Evolutionary conservation across 2,888 invertebrate species (phyloP).

Genomic region (Amiota mariae): DNA sequence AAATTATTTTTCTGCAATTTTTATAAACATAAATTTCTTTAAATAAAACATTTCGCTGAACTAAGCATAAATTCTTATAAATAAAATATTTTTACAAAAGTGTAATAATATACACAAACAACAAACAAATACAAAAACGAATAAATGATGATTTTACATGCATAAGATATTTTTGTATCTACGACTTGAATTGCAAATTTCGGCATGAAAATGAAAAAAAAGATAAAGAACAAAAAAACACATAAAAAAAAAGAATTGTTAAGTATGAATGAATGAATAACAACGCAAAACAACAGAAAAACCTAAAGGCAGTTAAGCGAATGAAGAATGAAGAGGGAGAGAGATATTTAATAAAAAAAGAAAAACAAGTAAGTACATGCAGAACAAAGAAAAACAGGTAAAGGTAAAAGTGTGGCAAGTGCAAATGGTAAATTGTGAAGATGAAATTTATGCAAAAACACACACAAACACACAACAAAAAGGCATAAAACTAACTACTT

Average conservation of each 20-base stretch:
- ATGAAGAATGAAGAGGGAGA: neutral
- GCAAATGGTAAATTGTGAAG: neutral
- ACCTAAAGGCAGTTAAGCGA: neutral
- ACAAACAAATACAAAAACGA: neutral
- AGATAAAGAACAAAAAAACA: neutral
- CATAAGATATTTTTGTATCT: constrained; percentile 3
- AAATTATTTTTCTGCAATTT: too few relatives aligned
- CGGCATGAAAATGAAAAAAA: neutral
- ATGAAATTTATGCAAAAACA: constrained; percentile 47
- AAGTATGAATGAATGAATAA: too few relatives aligned
- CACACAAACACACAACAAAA: constrained; percentile 43
- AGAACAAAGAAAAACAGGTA: constrained; percentile 8
- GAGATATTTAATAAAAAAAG: constrained; percentile 41
- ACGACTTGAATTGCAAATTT: constrained; percentile 20
- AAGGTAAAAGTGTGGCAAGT: constrained; percentile 11
- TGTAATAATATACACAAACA: neutral
- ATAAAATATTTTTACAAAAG: neutral
- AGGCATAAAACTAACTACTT: constrained; percentile 28
- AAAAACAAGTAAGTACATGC: neutral
- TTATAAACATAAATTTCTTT: too few relatives aligned
- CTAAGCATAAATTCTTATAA: neutral
- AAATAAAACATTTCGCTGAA: neutral
- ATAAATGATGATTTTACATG: too few relatives aligned
- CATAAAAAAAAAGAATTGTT: neutral
- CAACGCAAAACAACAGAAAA: constrained; percentile 2